A percentile compares a stretch with the other conserved stretches of the same genome.
Conservation (phyloP, 1,140 invertebrate species). For the Trigoniulus corallinus region DNA sequence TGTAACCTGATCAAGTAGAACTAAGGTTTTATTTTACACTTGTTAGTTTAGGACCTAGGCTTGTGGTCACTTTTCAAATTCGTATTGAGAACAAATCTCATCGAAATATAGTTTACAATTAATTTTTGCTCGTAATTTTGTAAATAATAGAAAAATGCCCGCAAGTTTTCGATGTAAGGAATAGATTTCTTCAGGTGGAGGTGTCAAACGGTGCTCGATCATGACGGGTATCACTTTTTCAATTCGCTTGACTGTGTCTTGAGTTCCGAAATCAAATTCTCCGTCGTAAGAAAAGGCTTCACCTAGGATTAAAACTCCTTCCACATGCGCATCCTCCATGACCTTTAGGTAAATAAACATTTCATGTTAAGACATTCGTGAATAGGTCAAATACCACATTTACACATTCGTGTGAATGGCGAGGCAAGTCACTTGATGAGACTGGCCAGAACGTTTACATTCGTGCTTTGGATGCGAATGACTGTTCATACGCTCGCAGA, state of each 20-base stretch:
- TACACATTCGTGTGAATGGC: too few relatives aligned
- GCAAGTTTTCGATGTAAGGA: slow-evolving; percentile 95
- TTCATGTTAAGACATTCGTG: not conserved
- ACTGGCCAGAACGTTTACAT: too few relatives aligned
- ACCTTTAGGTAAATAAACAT: slow-evolving; percentile 33
- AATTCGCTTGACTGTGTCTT: slow-evolving; percentile 58
- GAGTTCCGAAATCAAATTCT: slow-evolving; percentile 74
- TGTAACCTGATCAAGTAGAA: too few relatives aligned
- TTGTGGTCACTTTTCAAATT: slow-evolving; percentile 6
- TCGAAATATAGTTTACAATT: slow-evolving; percentile 75
- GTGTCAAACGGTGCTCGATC: slow-evolving; percentile 78
- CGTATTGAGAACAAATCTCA: slow-evolving; percentile 34
- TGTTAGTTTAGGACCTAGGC: too few relatives aligned
- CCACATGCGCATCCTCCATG: slow-evolving; percentile 88
- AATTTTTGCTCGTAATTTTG: slow-evolving; percentile 72
- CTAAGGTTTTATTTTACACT: too few relatives aligned
- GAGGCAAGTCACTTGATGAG: too few relatives aligned
- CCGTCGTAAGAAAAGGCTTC: slow-evolving; percentile 65
- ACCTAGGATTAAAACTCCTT: slow-evolving; percentile 88
- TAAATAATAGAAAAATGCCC: slow-evolving; percentile 86
- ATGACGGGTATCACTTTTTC: slow-evolving; percentile 83
- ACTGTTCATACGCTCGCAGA: too few relatives aligned
- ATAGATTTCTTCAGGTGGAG: slow-evolving; percentile 97
- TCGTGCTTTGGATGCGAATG: too few relatives aligned
- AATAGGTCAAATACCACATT: too few relatives aligned